Percentiles rank a stretch among this genome's conserved stretches.
Conservation (phyloP, 2,797 vertebrate genomes). For the Pangasius larnaudii region DNA sequence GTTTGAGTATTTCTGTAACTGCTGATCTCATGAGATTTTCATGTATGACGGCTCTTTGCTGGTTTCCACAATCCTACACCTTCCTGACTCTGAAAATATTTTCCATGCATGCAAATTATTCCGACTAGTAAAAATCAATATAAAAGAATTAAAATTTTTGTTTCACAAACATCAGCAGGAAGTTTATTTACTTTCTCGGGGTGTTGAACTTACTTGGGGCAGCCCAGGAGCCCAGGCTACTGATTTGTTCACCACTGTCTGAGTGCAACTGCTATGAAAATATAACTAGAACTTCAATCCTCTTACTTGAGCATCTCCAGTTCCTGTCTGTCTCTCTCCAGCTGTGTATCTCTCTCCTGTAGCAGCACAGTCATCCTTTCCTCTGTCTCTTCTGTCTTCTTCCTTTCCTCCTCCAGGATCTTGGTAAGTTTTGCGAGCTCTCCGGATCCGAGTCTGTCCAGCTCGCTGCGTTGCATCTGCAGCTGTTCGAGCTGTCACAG, state of each 20-base stretch:
- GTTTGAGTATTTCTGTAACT: too few relatives aligned
- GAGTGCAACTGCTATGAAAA: neutral
- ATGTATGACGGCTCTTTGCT: neutral
- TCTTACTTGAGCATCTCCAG: conserved; percentile 73
- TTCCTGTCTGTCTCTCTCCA: conserved; percentile 67
- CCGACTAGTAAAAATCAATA: neutral
- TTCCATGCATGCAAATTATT: neutral
- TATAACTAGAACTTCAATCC: neutral
- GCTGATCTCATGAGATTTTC: too few relatives aligned
- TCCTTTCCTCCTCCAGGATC: conserved; percentile 79
- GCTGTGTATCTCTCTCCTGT: conserved; percentile 64
- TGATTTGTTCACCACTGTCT: neutral
- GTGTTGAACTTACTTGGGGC: too few relatives aligned
- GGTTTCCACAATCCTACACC: neutral
- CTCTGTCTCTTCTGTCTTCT: conserved; percentile 71
- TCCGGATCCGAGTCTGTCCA: conserved; percentile 80
- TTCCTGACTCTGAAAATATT: neutral
- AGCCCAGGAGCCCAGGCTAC: neutral
- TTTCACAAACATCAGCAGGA: neutral
- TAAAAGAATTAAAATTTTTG: neutral
- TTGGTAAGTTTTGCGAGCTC: conserved; percentile 73
- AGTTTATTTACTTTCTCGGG: neutral
- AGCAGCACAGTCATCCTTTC: conserved; percentile 64
- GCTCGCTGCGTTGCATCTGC: conserved; percentile 81
- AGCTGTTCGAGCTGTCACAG: conserved; percentile 84